These are phyloP conservation scores for Campylorhamphus procurvoides DNA, from an alignment of 2,113 vertebrate genomes.

Conservation along the genomic window DNA sequence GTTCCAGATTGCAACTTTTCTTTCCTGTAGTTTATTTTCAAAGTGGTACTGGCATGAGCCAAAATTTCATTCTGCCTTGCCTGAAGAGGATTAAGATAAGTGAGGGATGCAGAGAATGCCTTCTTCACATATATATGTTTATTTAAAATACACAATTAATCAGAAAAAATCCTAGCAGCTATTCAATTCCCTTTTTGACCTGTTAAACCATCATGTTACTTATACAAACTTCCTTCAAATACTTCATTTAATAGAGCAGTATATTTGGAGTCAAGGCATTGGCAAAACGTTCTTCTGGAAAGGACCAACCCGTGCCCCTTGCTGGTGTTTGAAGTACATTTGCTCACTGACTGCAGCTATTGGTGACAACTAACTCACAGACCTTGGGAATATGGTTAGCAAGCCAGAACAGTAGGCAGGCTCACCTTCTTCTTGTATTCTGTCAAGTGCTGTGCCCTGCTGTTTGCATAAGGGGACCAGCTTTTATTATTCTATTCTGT, in stretches of 20 bases:
- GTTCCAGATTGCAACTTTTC: slow-evolving; percentile 76
- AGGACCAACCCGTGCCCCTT: slow-evolving; percentile 1
- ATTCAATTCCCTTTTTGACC: neutral
- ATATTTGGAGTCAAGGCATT: neutral
- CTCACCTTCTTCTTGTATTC: slow-evolving; percentile 34
- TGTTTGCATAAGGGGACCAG: slow-evolving; percentile 42
- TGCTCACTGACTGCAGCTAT: neutral
- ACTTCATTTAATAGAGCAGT: neutral
- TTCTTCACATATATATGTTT: neutral
- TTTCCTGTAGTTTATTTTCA: slow-evolving; percentile 78
- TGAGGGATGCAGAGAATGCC: neutral
- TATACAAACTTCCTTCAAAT: neutral
- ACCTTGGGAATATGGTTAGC: neutral
- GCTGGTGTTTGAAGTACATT: neutral
- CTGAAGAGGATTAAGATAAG: slow-evolving; percentile 72
- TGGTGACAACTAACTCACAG: slow-evolving; percentile 26
- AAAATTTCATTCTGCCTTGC: slow-evolving; percentile 76
- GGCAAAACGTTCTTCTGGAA: neutral
- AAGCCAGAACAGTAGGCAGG: slow-evolving; percentile 16
- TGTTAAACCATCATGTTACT: neutral
- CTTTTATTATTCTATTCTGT: slow-evolving; percentile 43
- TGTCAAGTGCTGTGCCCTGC: slow-evolving; percentile 5
- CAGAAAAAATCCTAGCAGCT: neutral
- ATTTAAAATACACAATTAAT: neutral
- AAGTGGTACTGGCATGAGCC: slow-evolving; percentile 70